These are phyloP conservation scores for rat (Rattus norvegicus) DNA, from an alignment of 2,113 vertebrate species.

Conservation along the genomic window GRCr8 NC_086034.1:82460501-82461000, in stretches of 20 bases:
- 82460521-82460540: no score
- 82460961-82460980: background rate
- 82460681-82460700: no score
- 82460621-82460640: no score
- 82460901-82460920: background rate
- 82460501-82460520: no score
- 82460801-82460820: background rate
- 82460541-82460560: no score
- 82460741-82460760: background rate
- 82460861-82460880: background rate
- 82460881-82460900: background rate
- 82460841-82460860: background rate
- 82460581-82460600: no score
- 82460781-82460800: background rate
- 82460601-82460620: no score
- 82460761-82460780: background rate
- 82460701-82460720: background rate
- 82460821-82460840: conserved; percentile 1
- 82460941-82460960: background rate
- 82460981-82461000: background rate
- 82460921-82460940: background rate
- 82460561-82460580: no score
- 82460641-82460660: no score
- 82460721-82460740: background rate
- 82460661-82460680: no score